Base-by-base conservation (phyloP, 2,797 vertebrate species). In the Xiphorhynchus erythropygius region DNA sequence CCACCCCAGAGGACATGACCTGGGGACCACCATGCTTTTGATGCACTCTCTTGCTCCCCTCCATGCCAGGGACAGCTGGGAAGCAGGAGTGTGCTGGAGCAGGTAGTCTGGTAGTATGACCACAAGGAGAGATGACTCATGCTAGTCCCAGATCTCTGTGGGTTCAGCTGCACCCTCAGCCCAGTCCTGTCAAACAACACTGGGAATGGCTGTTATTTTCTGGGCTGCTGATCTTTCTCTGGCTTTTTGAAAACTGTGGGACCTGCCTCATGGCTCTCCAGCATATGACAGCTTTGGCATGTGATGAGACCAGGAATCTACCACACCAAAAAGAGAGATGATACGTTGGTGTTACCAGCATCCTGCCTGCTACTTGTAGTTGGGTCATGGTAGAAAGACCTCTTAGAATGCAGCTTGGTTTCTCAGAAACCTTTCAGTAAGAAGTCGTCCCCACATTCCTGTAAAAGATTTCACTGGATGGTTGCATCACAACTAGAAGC, bases 341-440 rank as follows among this genome's bases (percentile, higher is more conserved):
- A 7, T 30, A 60, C 14, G 4, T 71, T 50, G 60, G 63, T 88
- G 68, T 73, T 47, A 76, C 27, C 39, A 70, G 46, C 53, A 39
- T 76, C 76, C 44, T 76, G n/a, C 49, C 44, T 70, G 14, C 49
- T 86, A 44, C 60, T 42, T 47, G n/a, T 13, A 17, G n/a, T 11
- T 55, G 64, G 32, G 56, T 59, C 52, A 16, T 13, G 60, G 50
- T 44, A 80, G 64, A 68, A 30, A 71, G n/a, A 70, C n/a, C 52
- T 63, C 55, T 90, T 32, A 85, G 83, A 80, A 90, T 35, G 68
- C 47, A 69, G 25, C 11, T 64, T 41, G 63, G 60, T 69, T 92
- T 86, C 80, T 80, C 62, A 86, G 76, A 77, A 85, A 88, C n/a
- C n/a, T 86, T 94, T 87, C 44, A 75, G n/a, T 84, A 60, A 24